A percentile compares a stretch with the other conserved stretches of the same genome.
Conservation (phyloP, 2,888 invertebrate species). For the Andrena camellia region DNA sequence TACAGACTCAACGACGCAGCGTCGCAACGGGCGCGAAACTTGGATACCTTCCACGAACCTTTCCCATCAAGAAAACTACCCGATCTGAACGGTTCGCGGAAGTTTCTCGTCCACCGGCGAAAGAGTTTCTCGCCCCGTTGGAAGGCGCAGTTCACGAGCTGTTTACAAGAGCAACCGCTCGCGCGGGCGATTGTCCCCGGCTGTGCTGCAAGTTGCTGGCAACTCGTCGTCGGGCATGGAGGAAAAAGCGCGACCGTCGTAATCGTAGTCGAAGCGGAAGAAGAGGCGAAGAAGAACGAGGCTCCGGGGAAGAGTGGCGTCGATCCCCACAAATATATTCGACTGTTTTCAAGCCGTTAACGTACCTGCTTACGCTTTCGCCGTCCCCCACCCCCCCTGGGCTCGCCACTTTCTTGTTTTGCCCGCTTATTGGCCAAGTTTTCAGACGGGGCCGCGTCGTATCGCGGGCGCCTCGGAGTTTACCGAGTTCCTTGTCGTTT, state of each 20-base stretch:
- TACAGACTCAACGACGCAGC: no score
- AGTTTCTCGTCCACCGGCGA: not conserved
- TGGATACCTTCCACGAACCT: not conserved
- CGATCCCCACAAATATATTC: constrained; percentile 70
- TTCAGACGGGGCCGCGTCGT: constrained; percentile 75
- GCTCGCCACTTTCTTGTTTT: constrained; percentile 78
- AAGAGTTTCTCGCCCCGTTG: constrained; percentile 15
- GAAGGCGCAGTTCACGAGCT: constrained; percentile 6
- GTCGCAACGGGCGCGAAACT: no score
- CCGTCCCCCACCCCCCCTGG: constrained; percentile 49
- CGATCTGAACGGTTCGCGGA: not conserved
- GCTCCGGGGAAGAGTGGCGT: constrained; percentile 41
- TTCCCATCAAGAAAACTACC: not conserved
- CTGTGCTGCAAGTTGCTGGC: constrained; percentile 15
- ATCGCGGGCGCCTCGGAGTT: constrained; percentile 77
- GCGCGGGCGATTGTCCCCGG: constrained; percentile 27
- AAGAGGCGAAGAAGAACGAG: constrained; percentile 42
- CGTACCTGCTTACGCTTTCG: constrained; percentile 74
- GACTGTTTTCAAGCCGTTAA: constrained; percentile 78
- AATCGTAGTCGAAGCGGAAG: constrained; percentile 27
- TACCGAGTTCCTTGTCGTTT: constrained; percentile 72
- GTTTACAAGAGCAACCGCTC: constrained; percentile 9
- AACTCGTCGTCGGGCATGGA: constrained; percentile 1
- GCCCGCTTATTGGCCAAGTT: constrained; percentile 79
- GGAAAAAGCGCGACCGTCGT: constrained; percentile 33